phyloP scores from a whole-genome alignment of 2,888 invertebrate species.

The Blastobasis adustella region DNA sequence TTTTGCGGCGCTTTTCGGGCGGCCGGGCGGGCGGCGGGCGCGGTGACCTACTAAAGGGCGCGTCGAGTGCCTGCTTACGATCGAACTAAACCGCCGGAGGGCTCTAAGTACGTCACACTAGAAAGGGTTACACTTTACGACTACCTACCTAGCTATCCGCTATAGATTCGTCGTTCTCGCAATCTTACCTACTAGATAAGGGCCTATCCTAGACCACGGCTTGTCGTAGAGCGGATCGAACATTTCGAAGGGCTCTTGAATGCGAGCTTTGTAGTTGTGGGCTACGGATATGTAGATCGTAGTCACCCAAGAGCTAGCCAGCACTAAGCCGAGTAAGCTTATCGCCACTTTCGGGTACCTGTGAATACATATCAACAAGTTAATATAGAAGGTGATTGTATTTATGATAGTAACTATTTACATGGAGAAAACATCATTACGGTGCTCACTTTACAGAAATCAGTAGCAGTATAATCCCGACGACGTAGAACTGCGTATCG shows the following conservation, averaged over 20 bases:
- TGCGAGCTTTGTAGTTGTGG: slow-evolving; percentile 82
- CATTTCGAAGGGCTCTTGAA: slow-evolving; percentile 87
- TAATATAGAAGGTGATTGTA: background rate
- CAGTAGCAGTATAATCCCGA: slow-evolving; percentile 78
- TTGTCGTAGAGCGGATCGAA: slow-evolving; percentile 89
- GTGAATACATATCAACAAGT: slow-evolving; percentile 12
- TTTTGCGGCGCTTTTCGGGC: slow-evolving; percentile 31
- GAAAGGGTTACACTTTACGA: background rate
- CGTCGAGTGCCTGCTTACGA: slow-evolving; percentile 18
- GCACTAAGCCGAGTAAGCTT: slow-evolving; percentile 70
- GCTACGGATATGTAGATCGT: slow-evolving; percentile 84
- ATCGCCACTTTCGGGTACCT: slow-evolving; percentile 80
- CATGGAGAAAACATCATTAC: too few species aligned
- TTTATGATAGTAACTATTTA: background rate
- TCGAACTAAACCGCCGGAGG: slow-evolving; percentile 15
- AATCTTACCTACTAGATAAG: slow-evolving; percentile 82
- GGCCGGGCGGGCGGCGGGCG: slow-evolving; percentile 5
- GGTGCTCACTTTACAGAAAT: slow-evolving; percentile 79
- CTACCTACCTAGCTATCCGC: background rate
- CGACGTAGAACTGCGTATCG: slow-evolving; percentile 85
- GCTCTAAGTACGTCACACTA: slow-evolving; percentile 1
- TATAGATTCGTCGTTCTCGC: background rate
- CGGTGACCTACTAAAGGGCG: slow-evolving; percentile 30
- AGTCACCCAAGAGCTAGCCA: slow-evolving; percentile 84
- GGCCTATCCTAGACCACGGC: slow-evolving; percentile 88